Conservation (phyloP, 35 echinoderm and acorn worm species). For the Diadema setosum region DNA sequence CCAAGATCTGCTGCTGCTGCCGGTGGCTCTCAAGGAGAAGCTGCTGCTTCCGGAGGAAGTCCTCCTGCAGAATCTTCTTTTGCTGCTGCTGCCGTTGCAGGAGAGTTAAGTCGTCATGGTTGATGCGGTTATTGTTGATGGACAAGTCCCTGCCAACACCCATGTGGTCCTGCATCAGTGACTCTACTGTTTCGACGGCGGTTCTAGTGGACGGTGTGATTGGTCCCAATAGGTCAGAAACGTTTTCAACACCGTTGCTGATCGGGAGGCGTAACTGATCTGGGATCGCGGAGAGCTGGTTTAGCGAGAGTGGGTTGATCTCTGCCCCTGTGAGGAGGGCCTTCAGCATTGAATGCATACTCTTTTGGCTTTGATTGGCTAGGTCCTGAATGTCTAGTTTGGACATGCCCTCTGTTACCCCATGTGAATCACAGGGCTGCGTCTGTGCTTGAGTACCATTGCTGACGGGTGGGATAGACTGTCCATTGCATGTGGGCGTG, state of each 20-base stretch:
- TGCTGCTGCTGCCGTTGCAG: slow-evolving; percentile 72
- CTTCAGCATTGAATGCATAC: slow-evolving; percentile 57
- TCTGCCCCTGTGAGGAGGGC: slow-evolving; percentile 63
- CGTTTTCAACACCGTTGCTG: slow-evolving; percentile 25
- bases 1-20: slow-evolving; percentile 40
- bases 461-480: slow-evolving; percentile 7
- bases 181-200: slow-evolving; percentile 29
- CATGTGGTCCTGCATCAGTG: slow-evolving; percentile 9
- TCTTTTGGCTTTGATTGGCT: not conserved
- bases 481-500: not conserved
- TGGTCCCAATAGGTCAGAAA: slow-evolving; percentile 10
- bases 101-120: slow-evolving; percentile 61
- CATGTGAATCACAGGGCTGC: not conserved
- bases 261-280: not conserved
- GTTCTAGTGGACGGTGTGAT: slow-evolving; percentile 32
- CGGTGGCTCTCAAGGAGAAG: slow-evolving; percentile 44
- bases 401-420: slow-evolving; percentile 88
- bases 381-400: slow-evolving; percentile 88
- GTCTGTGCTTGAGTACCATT: not conserved
- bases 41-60: slow-evolving; percentile 43
- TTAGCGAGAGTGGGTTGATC: slow-evolving; percentile 12
- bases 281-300: not conserved
- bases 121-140: slow-evolving; percentile 78
- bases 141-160: not conserved
- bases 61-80: slow-evolving; percentile 6